Evolutionary conservation across 2,113 vertebrate genomes (phyloP).

Genomic region (Phocoena phocoena): DNA sequence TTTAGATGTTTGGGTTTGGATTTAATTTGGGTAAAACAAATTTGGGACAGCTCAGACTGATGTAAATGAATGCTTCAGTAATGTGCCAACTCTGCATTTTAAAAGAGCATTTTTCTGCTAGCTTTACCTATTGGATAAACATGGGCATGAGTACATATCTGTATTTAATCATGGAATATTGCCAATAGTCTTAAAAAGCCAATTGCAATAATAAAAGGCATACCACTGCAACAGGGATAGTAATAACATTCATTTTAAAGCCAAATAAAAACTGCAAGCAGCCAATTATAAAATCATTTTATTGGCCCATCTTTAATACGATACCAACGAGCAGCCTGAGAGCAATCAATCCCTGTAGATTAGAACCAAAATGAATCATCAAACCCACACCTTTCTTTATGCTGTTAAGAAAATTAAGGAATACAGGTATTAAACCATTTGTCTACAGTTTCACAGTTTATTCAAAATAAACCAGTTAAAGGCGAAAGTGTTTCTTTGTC

Average conservation of each 20-base stretch:
- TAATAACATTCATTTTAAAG: conserved; percentile 3
- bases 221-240: neutral
- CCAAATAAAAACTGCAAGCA: neutral
- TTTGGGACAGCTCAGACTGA: neutral
- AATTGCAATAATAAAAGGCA: neutral
- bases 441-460: neutral
- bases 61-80: conserved; percentile 18
- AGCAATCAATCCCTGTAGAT: neutral
- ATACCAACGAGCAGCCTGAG: neutral
- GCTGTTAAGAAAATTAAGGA: neutral
- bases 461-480: neutral
- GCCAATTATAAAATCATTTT: neutral
- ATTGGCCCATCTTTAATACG: neutral
- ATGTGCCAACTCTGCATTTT: neutral
- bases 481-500: neutral
- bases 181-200: neutral
- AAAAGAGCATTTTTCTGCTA: neutral
- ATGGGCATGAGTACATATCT: neutral
- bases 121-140: neutral
- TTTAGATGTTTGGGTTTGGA: conserved; percentile 34
- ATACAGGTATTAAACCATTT: neutral
- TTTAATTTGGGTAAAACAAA: conserved; percentile 42
- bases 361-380: neutral
- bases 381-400: neutral
- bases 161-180: neutral